phyloP scores from a whole-genome alignment of 2,113 vertebrate species.

The Hydrolagus affinis region DNA sequence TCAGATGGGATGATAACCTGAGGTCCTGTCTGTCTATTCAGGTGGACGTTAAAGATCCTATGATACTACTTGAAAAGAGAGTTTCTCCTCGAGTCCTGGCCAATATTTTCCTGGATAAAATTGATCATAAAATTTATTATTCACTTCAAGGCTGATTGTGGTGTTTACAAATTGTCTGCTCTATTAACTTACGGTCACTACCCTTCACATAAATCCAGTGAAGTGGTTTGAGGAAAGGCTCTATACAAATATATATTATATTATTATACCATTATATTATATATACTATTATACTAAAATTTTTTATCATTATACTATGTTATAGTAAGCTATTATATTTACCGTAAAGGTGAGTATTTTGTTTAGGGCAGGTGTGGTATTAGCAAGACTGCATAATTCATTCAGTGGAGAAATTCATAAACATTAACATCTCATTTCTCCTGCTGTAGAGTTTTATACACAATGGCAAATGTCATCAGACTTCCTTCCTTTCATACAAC shows the following conservation, averaged over 20 bases:
- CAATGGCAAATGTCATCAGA: too few relatives aligned
- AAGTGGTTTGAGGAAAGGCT: background rate
- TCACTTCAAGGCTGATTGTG: background rate
- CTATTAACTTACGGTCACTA: background rate
- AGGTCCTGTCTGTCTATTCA: background rate
- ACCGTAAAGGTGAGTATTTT: too few relatives aligned
- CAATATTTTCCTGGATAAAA: background rate
- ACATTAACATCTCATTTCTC: too few relatives aligned
- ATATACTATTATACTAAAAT: too few relatives aligned
- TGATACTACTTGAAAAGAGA: background rate
- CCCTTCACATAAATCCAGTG: background rate
- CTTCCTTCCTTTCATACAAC: too few relatives aligned
- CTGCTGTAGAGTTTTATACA: too few relatives aligned
- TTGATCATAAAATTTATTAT: background rate
- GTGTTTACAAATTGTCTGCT: background rate
- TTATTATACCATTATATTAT: too few relatives aligned
- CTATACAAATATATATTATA: background rate
- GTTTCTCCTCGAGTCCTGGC: background rate
- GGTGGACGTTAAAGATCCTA: background rate
- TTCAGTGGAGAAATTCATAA: too few relatives aligned
- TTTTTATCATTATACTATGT: too few relatives aligned
- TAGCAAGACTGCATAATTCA: too few relatives aligned
- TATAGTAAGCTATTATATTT: too few relatives aligned
- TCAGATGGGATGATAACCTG: background rate
- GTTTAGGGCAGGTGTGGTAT: too few relatives aligned